Conservation (phyloP, 23 tunicate species). For the Styela clava region DNA sequence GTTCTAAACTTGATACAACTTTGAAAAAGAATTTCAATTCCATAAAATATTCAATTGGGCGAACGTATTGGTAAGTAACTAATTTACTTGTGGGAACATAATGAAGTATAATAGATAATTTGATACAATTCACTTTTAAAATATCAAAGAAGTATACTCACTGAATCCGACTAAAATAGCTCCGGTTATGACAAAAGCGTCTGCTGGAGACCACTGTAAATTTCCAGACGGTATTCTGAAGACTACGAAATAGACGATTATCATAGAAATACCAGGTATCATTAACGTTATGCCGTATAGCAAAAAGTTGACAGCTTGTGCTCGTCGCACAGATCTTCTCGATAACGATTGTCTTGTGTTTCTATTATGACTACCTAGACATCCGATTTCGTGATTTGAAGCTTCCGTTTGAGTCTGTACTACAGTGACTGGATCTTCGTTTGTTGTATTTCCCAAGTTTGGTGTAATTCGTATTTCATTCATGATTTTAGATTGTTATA, state of each 20-base stretch:
- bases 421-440: not conserved
- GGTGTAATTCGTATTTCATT: not conserved
- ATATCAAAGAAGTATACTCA: too few species aligned
- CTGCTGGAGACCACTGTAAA: slow-evolving; percentile 19
- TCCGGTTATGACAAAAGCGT: slow-evolving; percentile 20
- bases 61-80: too few species aligned
- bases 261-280: slow-evolving; percentile 17
- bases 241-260: slow-evolving; percentile 10
- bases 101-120: too few species aligned
- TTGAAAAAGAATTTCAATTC: too few species aligned
- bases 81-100: too few species aligned
- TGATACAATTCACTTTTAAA: too few species aligned
- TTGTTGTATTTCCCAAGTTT: not conserved
- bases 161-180: slow-evolving; percentile 22
- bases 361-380: not conserved
- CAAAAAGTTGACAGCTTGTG: slow-evolving; percentile 5
- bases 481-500: not conserved
- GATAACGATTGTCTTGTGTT: not conserved
- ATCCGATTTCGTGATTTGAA: not conserved
- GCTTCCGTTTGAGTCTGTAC: not conserved
- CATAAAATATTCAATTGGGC: too few species aligned
- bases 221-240: slow-evolving; percentile 6
- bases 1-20: too few species aligned
- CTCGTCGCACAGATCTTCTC: not conserved
- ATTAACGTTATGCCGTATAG: slow-evolving; percentile 10